Conservation (phyloP, 2,113 vertebrate species). For the Myrmecobius fasciatus region DNA sequence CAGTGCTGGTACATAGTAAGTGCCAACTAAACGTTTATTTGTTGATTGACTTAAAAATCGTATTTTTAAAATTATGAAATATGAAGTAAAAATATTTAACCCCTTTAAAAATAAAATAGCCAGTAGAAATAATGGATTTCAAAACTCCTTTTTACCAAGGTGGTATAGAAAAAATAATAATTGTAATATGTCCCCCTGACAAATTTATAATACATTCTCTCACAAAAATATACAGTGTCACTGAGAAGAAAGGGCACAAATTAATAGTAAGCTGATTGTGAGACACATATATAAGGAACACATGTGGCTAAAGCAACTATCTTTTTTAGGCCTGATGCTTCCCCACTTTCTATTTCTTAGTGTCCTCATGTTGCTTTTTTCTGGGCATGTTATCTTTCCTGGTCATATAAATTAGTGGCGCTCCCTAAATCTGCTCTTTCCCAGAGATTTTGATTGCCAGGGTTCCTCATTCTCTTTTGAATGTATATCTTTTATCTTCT, state of each 20-base stretch:
- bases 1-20: too few relatives aligned
- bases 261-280: background rate
- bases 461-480: background rate
- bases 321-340: background rate
- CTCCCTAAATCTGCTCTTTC: background rate
- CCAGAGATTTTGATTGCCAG: background rate
- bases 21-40: too few relatives aligned
- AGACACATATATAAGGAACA: background rate
- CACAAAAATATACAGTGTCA: background rate
- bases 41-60: too few relatives aligned
- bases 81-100: too few relatives aligned
- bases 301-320: background rate
- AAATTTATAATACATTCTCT: background rate
- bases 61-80: too few relatives aligned
- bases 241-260: background rate
- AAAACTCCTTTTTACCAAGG: background rate
- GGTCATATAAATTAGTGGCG: background rate
- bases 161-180: background rate
- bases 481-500: background rate
- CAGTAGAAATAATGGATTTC: background rate
- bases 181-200: background rate
- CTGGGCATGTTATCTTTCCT: background rate
- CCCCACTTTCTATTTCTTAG: background rate
- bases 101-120: too few relatives aligned
- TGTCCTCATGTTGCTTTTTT: background rate